Conservation (phyloP, 2,888 invertebrate genomes). For the Kuschelorhynchus macadamiae region DNA sequence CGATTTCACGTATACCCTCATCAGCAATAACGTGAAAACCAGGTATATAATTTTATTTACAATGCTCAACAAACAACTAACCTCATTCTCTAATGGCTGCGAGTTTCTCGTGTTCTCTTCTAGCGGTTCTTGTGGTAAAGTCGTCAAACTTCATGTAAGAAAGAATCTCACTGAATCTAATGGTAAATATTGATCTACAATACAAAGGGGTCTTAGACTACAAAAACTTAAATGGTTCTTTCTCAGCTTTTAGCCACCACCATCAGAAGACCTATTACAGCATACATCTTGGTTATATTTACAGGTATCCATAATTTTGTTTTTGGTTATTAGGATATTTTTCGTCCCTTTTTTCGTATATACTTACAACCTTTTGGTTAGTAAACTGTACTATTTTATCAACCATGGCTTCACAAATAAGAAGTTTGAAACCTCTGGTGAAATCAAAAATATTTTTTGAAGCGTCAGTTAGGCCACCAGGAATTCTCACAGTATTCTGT, state of each 20-base stretch:
- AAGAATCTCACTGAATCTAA: slow-evolving; percentile 20
- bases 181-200: slow-evolving; percentile 11
- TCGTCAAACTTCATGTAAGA: slow-evolving; percentile 14
- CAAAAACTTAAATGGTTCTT: slow-evolving; percentile 8
- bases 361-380: slow-evolving; percentile 11
- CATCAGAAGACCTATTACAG: neutral
- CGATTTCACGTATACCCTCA: slow-evolving; percentile 39
- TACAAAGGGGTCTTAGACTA: slow-evolving; percentile 21
- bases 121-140: slow-evolving; percentile 18
- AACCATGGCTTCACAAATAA: slow-evolving; percentile 15
- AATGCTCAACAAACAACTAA: slow-evolving; percentile 17
- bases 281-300: slow-evolving; percentile 18
- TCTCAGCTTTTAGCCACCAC: too few relatives aligned
- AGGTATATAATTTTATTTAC: slow-evolving; percentile 11
- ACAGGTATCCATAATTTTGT: slow-evolving; percentile 11
- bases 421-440: neutral
- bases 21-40: slow-evolving; percentile 22
- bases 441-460: slow-evolving; percentile 10
- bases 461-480: too few relatives aligned
- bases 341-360: slow-evolving; percentile 5
- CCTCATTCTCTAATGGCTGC: slow-evolving; percentile 1
- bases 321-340: slow-evolving; percentile 4
- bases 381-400: slow-evolving; percentile 19
- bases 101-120: slow-evolving; percentile 17
- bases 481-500: too few relatives aligned